phyloP scores from a whole-genome alignment of 2,113 vertebrate genomes.

The Crotalus tigris region DNA sequence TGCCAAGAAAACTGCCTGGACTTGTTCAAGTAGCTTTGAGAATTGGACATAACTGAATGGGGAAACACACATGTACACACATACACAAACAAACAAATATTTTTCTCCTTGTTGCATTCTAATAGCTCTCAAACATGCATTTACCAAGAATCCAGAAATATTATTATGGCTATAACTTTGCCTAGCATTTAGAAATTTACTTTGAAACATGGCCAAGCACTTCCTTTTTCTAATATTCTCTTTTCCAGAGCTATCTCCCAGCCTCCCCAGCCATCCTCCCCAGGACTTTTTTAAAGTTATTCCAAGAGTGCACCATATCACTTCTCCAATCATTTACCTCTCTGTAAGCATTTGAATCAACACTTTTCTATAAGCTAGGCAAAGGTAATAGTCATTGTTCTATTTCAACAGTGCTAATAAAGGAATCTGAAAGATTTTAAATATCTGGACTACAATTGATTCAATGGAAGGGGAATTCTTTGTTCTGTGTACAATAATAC shows the following conservation, averaged over 20 bases:
- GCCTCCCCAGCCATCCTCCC: background rate
- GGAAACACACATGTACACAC: background rate
- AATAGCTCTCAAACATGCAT: background rate
- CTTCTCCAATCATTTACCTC: background rate
- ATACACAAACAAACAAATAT: background rate
- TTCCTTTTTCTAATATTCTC: background rate
- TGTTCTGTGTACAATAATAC: background rate
- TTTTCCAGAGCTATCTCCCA: background rate
- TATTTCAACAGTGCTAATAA: background rate
- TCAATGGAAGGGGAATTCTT: background rate
- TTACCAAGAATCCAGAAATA: background rate
- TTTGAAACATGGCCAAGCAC: background rate
- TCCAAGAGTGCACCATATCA: background rate
- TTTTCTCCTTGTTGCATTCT: background rate
- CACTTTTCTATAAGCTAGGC: background rate
- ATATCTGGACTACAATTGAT: background rate
- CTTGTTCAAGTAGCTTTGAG: background rate
- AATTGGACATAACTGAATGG: background rate
- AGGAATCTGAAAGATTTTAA: background rate
- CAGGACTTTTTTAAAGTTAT: background rate
- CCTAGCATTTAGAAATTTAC: background rate
- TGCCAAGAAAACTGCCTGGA: background rate
- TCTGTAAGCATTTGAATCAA: background rate
- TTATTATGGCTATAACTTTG: background rate
- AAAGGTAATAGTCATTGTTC: background rate